Percentiles rank a stretch among this genome's conserved stretches.
Evolutionary conservation across 1,140 invertebrate species (phyloP).

Genomic region (Phymorhynchus buccinoides): DNA sequence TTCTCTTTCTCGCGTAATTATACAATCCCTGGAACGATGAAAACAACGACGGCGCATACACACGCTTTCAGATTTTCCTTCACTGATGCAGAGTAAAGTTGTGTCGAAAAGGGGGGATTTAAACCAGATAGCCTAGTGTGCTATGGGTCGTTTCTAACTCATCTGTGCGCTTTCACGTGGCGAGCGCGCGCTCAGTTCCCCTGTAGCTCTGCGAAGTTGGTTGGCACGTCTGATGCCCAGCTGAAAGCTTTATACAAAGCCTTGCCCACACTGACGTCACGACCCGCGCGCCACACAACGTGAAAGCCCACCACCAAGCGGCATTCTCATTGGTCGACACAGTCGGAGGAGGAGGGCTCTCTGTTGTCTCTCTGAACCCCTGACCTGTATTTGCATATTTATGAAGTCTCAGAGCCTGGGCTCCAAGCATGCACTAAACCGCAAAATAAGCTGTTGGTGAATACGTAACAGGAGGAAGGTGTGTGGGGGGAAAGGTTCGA

Average conservation of each 20-base stretch:
- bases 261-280: conserved; percentile 10
- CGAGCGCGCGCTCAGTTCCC: background rate
- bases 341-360: background rate
- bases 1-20: background rate
- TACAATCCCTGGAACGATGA: background rate
- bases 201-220: background rate
- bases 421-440: background rate
- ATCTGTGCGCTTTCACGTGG: background rate
- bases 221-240: background rate
- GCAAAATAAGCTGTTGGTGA: background rate
- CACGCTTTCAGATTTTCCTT: background rate
- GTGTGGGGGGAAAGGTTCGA: background rate
- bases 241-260: background rate
- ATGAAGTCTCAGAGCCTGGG: background rate
- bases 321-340: background rate
- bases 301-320: background rate
- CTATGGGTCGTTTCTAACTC: background rate
- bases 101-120: background rate
- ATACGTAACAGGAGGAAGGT: background rate
- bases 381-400: background rate
- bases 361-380: background rate
- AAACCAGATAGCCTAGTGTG: background rate
- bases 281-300: background rate
- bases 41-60: background rate
- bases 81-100: background rate